A percentile compares a stretch with the other conserved stretches of the same genome.
phyloP scores from a whole-genome alignment of 2,888 invertebrate species.

The Priocnemis perturbator region DNA sequence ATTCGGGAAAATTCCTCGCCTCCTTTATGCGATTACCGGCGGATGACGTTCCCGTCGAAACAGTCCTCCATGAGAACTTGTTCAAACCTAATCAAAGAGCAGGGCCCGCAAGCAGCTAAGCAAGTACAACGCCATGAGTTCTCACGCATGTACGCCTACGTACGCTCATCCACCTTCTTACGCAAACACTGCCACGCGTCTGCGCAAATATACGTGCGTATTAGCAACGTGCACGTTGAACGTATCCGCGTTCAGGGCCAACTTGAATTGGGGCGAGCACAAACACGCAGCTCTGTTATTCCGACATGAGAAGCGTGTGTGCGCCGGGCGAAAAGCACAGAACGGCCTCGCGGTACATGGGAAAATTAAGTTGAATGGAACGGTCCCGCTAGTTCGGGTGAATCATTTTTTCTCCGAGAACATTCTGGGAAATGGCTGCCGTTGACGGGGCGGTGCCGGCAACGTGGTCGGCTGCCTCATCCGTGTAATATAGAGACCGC shows the following conservation, averaged over 20 bases:
- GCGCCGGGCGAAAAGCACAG: neutral
- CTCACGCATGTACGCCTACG: neutral
- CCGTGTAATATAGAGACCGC: neutral
- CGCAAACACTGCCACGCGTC: neutral
- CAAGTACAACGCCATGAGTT: neutral
- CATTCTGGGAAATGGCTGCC: neutral
- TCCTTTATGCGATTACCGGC: neutral
- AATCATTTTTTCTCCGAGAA: neutral
- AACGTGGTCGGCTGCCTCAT: neutral
- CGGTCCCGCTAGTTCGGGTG: neutral
- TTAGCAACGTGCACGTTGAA: slow-evolving; percentile 14
- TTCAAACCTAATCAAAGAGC: slow-evolving; percentile 34
- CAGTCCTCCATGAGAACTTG: slow-evolving; percentile 30
- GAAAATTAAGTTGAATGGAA: slow-evolving; percentile 16
- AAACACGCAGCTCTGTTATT: neutral
- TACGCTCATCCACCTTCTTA: neutral
- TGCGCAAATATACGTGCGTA: slow-evolving; percentile 20
- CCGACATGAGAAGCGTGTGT: neutral
- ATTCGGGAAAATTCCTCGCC: neutral
- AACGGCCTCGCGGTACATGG: neutral
- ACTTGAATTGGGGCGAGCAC: neutral
- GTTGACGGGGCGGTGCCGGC: neutral
- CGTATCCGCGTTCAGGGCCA: too few relatives aligned
- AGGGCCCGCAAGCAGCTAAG: slow-evolving; percentile 29
- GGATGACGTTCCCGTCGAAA: slow-evolving; percentile 29